Percentiles rank a stretch among this genome's conserved stretches.
Evolutionary conservation across 2,888 invertebrate species (phyloP).

Genomic region (Colletes collaris): DNA sequence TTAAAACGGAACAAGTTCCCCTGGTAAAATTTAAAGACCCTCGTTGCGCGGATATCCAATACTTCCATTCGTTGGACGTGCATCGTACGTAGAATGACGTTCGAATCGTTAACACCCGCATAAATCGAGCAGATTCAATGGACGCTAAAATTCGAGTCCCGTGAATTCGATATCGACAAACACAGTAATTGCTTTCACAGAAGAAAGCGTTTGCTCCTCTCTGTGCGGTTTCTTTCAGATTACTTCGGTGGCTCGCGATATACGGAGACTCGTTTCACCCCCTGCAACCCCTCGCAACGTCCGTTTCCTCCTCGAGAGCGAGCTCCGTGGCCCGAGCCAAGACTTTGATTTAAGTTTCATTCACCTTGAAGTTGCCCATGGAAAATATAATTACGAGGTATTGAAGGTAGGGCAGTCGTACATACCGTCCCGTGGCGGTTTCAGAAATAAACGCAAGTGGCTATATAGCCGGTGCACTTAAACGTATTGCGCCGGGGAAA

Average conservation of each 20-base stretch:
- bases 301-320: slow-evolving; percentile 36
- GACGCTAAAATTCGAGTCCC: not conserved
- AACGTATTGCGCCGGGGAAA: slow-evolving; percentile 29
- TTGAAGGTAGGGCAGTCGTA: slow-evolving; percentile 45
- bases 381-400: slow-evolving; percentile 76
- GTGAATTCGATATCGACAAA: slow-evolving; percentile 3
- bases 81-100: too few species aligned
- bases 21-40: too few species aligned
- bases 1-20: too few species aligned
- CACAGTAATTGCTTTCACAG: slow-evolving; percentile 37
- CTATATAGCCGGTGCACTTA: slow-evolving; percentile 23
- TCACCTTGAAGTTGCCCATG: slow-evolving; percentile 70
- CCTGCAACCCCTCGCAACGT: slow-evolving; percentile 40
- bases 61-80: too few species aligned
- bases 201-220: slow-evolving; percentile 19
- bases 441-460: slow-evolving; percentile 43
- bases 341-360: slow-evolving; percentile 77
- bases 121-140: slow-evolving; percentile 8
- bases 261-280: slow-evolving; percentile 45
- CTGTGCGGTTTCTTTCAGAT: slow-evolving; percentile 38
- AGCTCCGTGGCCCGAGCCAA: slow-evolving; percentile 57
- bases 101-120: not conserved
- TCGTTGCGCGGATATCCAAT: too few species aligned
- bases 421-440: slow-evolving; percentile 20
- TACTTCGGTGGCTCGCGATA: slow-evolving; percentile 45